Evolutionary conservation across 2,797 vertebrate species (phyloP).

Genomic region (Takifugu rubripes): DNA sequence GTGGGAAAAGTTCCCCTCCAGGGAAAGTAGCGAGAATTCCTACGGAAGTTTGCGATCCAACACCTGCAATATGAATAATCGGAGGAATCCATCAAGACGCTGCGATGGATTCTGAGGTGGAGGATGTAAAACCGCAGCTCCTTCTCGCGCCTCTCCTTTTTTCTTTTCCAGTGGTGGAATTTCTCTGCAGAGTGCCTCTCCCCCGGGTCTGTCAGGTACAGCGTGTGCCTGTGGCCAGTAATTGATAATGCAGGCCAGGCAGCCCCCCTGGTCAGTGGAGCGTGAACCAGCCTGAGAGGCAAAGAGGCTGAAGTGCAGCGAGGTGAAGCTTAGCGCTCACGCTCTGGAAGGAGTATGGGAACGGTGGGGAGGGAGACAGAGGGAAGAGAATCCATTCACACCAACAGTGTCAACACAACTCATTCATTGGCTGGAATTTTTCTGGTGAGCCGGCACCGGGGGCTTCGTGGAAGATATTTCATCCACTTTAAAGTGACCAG

Average conservation of each 20-base stretch:
- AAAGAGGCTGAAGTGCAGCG: conserved; percentile 53
- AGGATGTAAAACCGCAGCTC: conserved; percentile 19
- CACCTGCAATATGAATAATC: background rate
- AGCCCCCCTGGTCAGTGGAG: conserved; percentile 65
- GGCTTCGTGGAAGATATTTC: background rate
- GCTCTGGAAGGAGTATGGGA: conserved; percentile 39
- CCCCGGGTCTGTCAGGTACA: conserved; percentile 65
- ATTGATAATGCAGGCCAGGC: conserved; percentile 74
- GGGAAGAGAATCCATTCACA: conserved; percentile 37
- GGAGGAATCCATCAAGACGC: conserved; percentile 1
- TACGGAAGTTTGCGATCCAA: background rate
- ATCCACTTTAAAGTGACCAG: background rate
- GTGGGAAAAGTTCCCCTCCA: conserved; percentile 9
- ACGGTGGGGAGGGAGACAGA: conserved; percentile 34
- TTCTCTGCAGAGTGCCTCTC: conserved; percentile 59
- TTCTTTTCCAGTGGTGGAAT: conserved; percentile 54
- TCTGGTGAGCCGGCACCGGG: conserved; percentile 26
- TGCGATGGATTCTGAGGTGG: background rate
- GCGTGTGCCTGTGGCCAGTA: conserved; percentile 70
- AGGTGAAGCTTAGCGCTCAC: conserved; percentile 58
- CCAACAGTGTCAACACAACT: conserved; percentile 40
- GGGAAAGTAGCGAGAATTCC: conserved; percentile 3
- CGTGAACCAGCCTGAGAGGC: conserved; percentile 67
- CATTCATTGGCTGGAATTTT: conserved; percentile 40
- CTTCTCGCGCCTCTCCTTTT: background rate